phyloP scores from a whole-genome alignment of 1,140 invertebrate genomes.

The Drosophila subpulchrella region DNA sequence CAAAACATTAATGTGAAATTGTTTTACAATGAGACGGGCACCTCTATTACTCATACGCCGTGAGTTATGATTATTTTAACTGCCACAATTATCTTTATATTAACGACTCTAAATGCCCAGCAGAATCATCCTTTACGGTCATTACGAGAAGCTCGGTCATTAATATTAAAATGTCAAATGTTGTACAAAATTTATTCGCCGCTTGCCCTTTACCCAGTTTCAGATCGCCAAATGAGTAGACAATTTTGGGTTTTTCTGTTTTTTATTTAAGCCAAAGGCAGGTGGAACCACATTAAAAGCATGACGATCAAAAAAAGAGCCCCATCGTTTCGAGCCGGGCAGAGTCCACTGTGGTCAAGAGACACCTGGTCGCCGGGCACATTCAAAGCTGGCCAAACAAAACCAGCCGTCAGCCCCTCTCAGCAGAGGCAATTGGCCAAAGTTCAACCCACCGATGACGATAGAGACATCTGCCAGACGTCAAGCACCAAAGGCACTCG shows the following conservation, averaged over 20 bases:
- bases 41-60: conserved; percentile 26
- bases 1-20: conserved; percentile 23
- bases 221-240: conserved; percentile 46
- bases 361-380: conserved; percentile 50
- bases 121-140: conserved; percentile 11
- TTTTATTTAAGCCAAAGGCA: conserved; percentile 4
- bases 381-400: conserved; percentile 30
- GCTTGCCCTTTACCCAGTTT: conserved; percentile 73
- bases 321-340: not conserved
- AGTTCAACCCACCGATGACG: conserved; percentile 38
- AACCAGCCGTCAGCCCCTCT: conserved; percentile 50
- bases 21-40: conserved; percentile 13
- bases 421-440: conserved; percentile 29
- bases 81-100: conserved; percentile 17
- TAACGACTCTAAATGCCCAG: conserved; percentile 5
- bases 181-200: conserved; percentile 44
- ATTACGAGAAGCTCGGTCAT: conserved; percentile 8
- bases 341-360: conserved; percentile 53
- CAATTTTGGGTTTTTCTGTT: conserved; percentile 4
- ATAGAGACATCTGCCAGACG: conserved; percentile 32
- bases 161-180: conserved; percentile 42
- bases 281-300: conserved; percentile 15
- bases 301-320: conserved; percentile 20
- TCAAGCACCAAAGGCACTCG: conserved; percentile 44
- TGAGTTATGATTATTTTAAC: conserved; percentile 23